phyloP scores from a whole-genome alignment of 1,140 invertebrate genomes.

The Thereuonema tuberculata region DNA sequence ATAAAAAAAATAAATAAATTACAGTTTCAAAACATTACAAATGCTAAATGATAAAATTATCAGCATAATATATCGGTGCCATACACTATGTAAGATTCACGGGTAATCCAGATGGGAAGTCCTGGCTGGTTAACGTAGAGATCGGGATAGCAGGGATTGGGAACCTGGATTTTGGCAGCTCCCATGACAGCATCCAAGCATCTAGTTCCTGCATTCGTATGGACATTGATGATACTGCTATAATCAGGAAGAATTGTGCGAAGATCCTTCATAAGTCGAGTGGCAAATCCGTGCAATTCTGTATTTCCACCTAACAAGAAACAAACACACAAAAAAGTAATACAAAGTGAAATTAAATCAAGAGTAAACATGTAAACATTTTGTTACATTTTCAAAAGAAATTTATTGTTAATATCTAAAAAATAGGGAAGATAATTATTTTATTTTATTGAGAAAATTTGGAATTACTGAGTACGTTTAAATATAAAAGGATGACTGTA shows the following conservation, averaged over 20 bases:
- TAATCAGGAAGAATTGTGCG: constrained; percentile 33
- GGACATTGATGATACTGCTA: constrained; percentile 33
- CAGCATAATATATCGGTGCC: neutral
- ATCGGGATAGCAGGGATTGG: neutral
- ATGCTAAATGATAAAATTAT: neutral
- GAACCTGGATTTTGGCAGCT: constrained; percentile 31
- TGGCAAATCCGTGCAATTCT: constrained; percentile 34
- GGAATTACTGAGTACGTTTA: no score
- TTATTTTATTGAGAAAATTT: no score
- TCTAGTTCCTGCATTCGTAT: constrained; percentile 32
- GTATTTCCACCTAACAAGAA: constrained; percentile 30
- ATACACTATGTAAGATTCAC: constrained; percentile 3
- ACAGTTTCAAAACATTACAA: no score
- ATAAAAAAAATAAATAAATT: no score
- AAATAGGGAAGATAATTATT: no score
- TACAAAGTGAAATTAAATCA: neutral
- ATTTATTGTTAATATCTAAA: neutral
- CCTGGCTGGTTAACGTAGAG: neutral
- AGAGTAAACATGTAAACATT: no score
- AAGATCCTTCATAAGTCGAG: constrained; percentile 35
- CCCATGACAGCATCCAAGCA: constrained; percentile 39
- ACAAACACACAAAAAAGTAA: neutral
- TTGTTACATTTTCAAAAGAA: no score
- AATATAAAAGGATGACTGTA: no score
- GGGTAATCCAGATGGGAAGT: neutral